Evolutionary conservation across 1,140 invertebrate genomes (phyloP), one percentile per base, ranked within the genome.

Genomic region (Globodera rostochiensis): DNA sequence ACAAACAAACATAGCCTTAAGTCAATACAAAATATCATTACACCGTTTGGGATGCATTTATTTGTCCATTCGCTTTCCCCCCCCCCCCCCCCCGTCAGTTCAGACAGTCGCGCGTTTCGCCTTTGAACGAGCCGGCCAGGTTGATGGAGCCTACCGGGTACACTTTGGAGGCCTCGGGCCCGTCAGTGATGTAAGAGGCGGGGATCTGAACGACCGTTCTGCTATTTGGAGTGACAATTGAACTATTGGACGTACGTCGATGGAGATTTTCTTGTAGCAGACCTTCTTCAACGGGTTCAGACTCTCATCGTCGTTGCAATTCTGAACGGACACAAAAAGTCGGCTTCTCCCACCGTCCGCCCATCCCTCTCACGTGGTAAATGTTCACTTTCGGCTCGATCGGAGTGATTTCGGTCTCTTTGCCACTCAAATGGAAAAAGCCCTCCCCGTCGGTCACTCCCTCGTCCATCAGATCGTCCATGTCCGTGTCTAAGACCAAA

Each of bases 321-420:
- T 82, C 57, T 88, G 88, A 47, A 80, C 49, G n/a, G 80, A 80
- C 19, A 36, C 36, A 36, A 36, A 64, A 64, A 19, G 57, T 53
- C 15, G 8, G 8, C 53, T 53, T 53, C 53, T 8, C 15, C 15
- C 53, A 11, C 4, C 53, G 53, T 53, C 57, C 57, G 57, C 57
- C 5, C 19, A 19, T 64, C 57, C 11, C 6, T 64, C 46, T 60
- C 19, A 81, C 71, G 74, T 75, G 81, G 74, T 75, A 84, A 46
- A 88, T 83, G 73, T 88, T 89, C 74, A 88, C 57, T 64, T 89
- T 89, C 3, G 87, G 87, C 47, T 89, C 88, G 64, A 88, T 88
- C 25, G 74, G 80, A 25, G 81, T 85, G 36, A 88, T 50, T 71
- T 90, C 87, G 45, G 81, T 87, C 69, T 89, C 89, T 57, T 86